A percentile compares a stretch with the other conserved stretches of the same genome.
These are phyloP conservation scores for Nothobranchius kuhntae DNA, from an alignment of 2,113 vertebrate species.

Conservation along the genomic window DNA sequence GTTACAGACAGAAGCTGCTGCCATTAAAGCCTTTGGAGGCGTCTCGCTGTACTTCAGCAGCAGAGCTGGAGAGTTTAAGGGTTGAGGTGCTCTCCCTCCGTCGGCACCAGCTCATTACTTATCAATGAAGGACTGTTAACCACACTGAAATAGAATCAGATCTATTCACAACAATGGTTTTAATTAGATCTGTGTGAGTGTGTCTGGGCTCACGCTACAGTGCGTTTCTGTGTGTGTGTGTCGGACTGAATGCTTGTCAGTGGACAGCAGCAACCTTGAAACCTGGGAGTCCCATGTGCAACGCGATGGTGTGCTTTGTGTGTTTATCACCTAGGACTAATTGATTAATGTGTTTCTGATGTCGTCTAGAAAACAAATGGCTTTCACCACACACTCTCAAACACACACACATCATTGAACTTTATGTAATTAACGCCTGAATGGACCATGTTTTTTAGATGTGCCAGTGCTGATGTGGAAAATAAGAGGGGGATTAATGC, in stretches of 20 bases:
- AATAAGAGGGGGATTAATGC: conserved; percentile 74
- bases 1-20: conserved; percentile 42
- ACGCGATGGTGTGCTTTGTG: conserved; percentile 47
- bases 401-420: conserved; percentile 56
- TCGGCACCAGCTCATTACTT: conserved; percentile 69
- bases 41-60: conserved; percentile 41
- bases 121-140: conserved; percentile 76
- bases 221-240: conserved; percentile 28
- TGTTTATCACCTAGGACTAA: conserved; percentile 74
- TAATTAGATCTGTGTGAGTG: conserved; percentile 68
- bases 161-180: conserved; percentile 73
- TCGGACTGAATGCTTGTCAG: conserved; percentile 34
- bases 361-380: conserved; percentile 70
- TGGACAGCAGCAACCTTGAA: conserved; percentile 67
- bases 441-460: conserved; percentile 68
- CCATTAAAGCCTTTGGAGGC: conserved; percentile 51
- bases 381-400: conserved; percentile 16
- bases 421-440: conserved; percentile 71
- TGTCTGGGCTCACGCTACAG: conserved; percentile 14
- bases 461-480: conserved; percentile 70
- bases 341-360: conserved; percentile 77
- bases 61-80: conserved; percentile 50
- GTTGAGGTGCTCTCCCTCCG: conserved; percentile 46
- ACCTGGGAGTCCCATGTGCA: conserved; percentile 60
- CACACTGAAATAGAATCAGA: conserved; percentile 74